phyloP scores from a whole-genome alignment of 2,888 invertebrate species.

The Hipparchia semele region DNA sequence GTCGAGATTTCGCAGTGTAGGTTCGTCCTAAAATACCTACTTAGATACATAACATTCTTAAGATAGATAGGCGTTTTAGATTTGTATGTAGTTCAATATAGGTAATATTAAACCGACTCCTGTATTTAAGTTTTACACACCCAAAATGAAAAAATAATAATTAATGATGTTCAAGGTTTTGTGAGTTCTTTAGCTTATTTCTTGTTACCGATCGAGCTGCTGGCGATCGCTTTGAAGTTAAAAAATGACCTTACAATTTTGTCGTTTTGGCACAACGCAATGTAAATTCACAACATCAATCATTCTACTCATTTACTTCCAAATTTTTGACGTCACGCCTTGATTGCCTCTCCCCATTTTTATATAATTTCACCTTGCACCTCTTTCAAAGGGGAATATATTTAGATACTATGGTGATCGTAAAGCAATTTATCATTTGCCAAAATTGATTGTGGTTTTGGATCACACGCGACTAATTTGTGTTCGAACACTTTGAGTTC shows the following conservation, averaged over 20 bases:
- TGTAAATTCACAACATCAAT: constrained; percentile 72
- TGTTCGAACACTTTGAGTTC: constrained; percentile 45
- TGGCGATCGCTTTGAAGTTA: constrained; percentile 42
- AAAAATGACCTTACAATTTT: constrained; percentile 56
- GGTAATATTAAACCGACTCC: neutral
- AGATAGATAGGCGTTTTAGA: neutral
- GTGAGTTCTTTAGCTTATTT: constrained; percentile 36
- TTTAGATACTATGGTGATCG: constrained; percentile 44
- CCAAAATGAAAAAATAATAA: constrained; percentile 24
- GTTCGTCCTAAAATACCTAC: no score
- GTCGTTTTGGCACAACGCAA: constrained; percentile 67
- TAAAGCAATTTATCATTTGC: constrained; percentile 48
- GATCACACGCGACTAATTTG: constrained; percentile 49
- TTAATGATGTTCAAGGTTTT: constrained; percentile 27
- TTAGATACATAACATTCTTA: no score
- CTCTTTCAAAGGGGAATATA: constrained; percentile 43
- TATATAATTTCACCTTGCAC: constrained; percentile 60
- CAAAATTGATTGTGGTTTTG: constrained; percentile 43
- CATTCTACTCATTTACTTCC: constrained; percentile 72
- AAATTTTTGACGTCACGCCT: constrained; percentile 69
- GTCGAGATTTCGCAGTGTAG: no score
- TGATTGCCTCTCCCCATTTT: constrained; percentile 69
- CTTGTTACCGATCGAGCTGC: constrained; percentile 39
- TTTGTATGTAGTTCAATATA: neutral
- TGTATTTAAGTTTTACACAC: neutral